phyloP scores from a whole-genome alignment of 2,797 vertebrate species.

The Sternarchorhynchus goeldii region DNA sequence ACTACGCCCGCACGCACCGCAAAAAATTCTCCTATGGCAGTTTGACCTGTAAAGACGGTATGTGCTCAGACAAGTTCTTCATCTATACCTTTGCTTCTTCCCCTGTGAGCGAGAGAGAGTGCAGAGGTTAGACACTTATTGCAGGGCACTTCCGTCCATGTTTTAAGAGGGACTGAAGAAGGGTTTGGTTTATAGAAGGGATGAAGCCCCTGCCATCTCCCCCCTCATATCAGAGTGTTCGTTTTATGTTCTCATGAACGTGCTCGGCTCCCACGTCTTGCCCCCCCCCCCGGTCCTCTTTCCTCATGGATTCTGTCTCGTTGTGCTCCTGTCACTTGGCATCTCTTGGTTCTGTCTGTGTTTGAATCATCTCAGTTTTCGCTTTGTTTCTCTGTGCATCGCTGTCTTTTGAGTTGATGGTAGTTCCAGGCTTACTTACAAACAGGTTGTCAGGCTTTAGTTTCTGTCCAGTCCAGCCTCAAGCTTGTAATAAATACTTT shows the following conservation, averaged over 20 bases:
- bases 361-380: slow-evolving; percentile 1
- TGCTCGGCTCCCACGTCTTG: background rate
- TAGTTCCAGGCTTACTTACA: background rate
- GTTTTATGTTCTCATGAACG: slow-evolving; percentile 15
- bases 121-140: background rate
- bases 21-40: slow-evolving; percentile 94
- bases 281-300: background rate
- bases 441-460: too few relatives aligned
- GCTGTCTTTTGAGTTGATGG: background rate
- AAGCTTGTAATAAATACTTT: background rate
- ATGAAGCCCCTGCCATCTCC: background rate
- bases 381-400: background rate
- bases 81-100: background rate
- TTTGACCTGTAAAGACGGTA: slow-evolving; percentile 99
- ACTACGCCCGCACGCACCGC: slow-evolving; percentile 98
- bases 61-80: slow-evolving; percentile 67
- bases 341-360: slow-evolving; percentile 10
- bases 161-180: background rate
- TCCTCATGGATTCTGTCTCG: slow-evolving; percentile 6
- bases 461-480: background rate
- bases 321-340: slow-evolving; percentile 31
- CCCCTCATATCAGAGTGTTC: background rate
- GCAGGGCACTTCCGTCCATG: slow-evolving; percentile 37
- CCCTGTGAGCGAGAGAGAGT: slow-evolving; percentile 4
- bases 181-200: background rate